These are phyloP conservation scores for Macquaria australasica DNA, from an alignment of 2,113 vertebrate species.

Conservation along the genomic window DNA sequence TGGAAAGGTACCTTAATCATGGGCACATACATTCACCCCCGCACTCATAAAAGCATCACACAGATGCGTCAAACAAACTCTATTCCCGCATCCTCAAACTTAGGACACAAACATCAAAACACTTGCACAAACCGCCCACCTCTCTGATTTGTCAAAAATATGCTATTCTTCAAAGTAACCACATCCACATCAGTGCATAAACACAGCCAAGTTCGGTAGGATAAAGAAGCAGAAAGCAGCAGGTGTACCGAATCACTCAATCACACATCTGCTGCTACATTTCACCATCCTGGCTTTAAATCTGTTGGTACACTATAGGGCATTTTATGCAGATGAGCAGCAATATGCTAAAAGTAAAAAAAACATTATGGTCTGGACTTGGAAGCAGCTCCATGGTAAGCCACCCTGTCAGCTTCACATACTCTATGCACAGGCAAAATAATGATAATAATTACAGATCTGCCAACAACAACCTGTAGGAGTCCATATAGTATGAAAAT, in stretches of 20 bases:
- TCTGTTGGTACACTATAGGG: background rate
- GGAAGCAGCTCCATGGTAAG: slow-evolving; percentile 26
- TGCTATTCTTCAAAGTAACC: slow-evolving; percentile 22
- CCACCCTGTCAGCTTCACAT: slow-evolving; percentile 14
- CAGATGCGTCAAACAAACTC: slow-evolving; percentile 4
- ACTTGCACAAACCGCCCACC: background rate
- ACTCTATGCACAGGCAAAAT: slow-evolving; percentile 38
- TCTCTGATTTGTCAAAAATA: slow-evolving; percentile 39
- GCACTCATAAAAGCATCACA: background rate
- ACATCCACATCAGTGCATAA: slow-evolving; percentile 5
- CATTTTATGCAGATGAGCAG: slow-evolving; percentile 28
- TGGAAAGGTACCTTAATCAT: slow-evolving; percentile 4
- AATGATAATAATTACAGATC: slow-evolving; percentile 66
- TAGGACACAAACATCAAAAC: slow-evolving; percentile 16
- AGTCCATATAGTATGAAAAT: slow-evolving; percentile 48
- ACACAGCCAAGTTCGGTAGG: slow-evolving; percentile 3
- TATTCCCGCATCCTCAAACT: slow-evolving; percentile 25
- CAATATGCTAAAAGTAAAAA: slow-evolving; percentile 20
- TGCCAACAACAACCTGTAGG: slow-evolving; percentile 39
- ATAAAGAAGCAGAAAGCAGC: slow-evolving; percentile 33
- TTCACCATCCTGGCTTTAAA: slow-evolving; percentile 12
- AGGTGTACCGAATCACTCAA: slow-evolving; percentile 19
- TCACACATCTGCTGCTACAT: slow-evolving; percentile 27
- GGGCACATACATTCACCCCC: background rate
- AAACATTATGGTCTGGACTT: slow-evolving; percentile 30